These are phyloP conservation scores for Ondatra zibethicus DNA, from an alignment of 2,113 vertebrate genomes.

Conservation along the genomic window DNA sequence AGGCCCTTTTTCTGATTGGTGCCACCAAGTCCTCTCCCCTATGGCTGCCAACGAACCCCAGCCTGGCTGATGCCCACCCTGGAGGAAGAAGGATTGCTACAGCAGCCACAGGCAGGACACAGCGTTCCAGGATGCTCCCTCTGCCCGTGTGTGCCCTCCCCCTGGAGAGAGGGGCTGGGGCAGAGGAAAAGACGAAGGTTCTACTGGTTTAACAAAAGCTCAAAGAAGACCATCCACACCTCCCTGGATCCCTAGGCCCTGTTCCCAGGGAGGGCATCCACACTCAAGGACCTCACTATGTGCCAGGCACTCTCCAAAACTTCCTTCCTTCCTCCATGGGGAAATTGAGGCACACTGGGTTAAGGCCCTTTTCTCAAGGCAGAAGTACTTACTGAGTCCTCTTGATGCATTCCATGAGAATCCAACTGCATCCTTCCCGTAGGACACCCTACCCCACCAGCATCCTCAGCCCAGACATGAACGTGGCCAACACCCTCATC, in stretches of 20 bases:
- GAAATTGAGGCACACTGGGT: background rate
- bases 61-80: background rate
- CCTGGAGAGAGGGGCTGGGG: background rate
- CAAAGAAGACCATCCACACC: background rate
- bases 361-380: background rate
- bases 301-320: background rate
- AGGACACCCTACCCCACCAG: background rate
- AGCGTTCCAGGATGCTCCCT: background rate
- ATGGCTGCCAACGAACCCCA: background rate
- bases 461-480: background rate
- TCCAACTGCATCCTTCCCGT: background rate
- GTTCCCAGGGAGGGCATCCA: background rate
- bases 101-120: background rate
- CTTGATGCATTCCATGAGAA: background rate
- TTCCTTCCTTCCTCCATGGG: background rate
- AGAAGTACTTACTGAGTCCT: background rate
- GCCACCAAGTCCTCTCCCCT: background rate
- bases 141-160: background rate
- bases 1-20: background rate
- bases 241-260: background rate
- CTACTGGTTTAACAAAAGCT: background rate
- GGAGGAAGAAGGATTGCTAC: background rate
- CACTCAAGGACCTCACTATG: background rate
- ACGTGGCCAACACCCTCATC: background rate
- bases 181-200: background rate